Percentiles rank a stretch among this genome's conserved stretches.
Evolutionary conservation across 2,888 invertebrate genomes (phyloP).

Genomic region (Caprella mutica): DNA sequence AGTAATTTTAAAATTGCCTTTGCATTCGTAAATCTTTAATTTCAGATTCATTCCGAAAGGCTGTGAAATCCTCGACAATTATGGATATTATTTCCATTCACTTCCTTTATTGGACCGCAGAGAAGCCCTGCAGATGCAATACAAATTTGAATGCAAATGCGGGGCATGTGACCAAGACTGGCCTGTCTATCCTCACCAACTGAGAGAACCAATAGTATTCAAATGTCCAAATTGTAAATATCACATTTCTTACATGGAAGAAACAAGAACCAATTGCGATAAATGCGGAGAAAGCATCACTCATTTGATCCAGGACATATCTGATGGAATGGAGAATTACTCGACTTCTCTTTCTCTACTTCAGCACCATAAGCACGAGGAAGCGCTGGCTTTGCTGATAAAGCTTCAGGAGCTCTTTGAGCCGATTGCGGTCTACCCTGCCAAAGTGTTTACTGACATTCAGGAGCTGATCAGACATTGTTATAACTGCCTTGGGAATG

Average conservation of each 20-base stretch:
- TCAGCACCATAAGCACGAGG: background rate
- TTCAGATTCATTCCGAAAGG: constrained; percentile 42
- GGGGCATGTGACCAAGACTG: constrained; percentile 42
- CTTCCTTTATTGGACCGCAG: constrained; percentile 38
- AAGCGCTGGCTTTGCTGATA: constrained; percentile 13
- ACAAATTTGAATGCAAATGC: constrained; percentile 43
- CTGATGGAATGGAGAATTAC: constrained; percentile 7
- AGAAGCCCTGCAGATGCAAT: constrained; percentile 40
- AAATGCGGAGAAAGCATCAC: constrained; percentile 21
- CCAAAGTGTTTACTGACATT: constrained; percentile 21
- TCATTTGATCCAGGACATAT: constrained; percentile 17
- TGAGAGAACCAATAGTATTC: constrained; percentile 19
- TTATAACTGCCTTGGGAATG: constrained; percentile 13
- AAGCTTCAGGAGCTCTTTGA: constrained; percentile 15
- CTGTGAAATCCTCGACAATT: constrained; percentile 44
- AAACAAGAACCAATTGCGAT: too few species aligned
- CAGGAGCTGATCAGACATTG: constrained; percentile 22
- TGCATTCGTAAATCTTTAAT: too few species aligned
- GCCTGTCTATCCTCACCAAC: constrained; percentile 35
- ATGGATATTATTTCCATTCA: constrained; percentile 43
- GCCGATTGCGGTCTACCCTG: constrained; percentile 13
- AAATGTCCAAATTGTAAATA: constrained; percentile 12
- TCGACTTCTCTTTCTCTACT: constrained; percentile 6
- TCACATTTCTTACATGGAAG: too few species aligned
- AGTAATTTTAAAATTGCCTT: too few species aligned